Base-by-base conservation (phyloP, 2,797 vertebrate species). In the Sparus aurata region DNA sequence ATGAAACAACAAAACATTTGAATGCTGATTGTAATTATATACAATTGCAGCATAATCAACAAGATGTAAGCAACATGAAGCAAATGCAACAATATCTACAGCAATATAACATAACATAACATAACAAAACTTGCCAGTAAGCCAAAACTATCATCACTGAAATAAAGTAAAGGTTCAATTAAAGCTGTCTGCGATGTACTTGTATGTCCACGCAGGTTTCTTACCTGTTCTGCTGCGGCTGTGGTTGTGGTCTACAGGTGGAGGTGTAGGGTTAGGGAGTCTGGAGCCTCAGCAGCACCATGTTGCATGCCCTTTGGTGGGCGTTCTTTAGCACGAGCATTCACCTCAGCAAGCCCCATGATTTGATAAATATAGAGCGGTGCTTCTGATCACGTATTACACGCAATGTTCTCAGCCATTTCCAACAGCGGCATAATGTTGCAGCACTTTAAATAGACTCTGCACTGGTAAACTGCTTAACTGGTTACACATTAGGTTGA, bases 361-460 rank as follows among this genome's bases (percentile, higher is more conserved):
- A 94, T 94, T 86, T 59, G 86, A 92, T 95, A 95, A 95, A 95
- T 95, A 96, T 96, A 96, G 94, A 94, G 90, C 25, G 49, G 72
- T 69, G 82, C 88, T 84, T 92, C 87, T 90, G 85, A 95, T 94
- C 95, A 95, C 89, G 94, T 94, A 94, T 83, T 92, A 91, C 89
- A 93, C 83, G 86, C 64, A 85, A 77, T 49, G 74, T 87, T 91
- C 82, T 77, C 30, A 62, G 69, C 52, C 78, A 41, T 77, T 54
- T 81, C 87, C 88, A 86, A 92, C 85, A 92, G 92, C 93, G 92
- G 92, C 78, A 83, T 94, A 89, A 67, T 17, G 58, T 94, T 94
- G 91, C 94, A 80, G 45, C 23, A 62, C 92, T 91, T 90, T 83
- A 94, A 95, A 93, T 95, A 95, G 92, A 87, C 49, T 61, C 53